Base-by-base conservation (phyloP, 2,113 vertebrate species). In the Lepisosteus osseus region DNA sequence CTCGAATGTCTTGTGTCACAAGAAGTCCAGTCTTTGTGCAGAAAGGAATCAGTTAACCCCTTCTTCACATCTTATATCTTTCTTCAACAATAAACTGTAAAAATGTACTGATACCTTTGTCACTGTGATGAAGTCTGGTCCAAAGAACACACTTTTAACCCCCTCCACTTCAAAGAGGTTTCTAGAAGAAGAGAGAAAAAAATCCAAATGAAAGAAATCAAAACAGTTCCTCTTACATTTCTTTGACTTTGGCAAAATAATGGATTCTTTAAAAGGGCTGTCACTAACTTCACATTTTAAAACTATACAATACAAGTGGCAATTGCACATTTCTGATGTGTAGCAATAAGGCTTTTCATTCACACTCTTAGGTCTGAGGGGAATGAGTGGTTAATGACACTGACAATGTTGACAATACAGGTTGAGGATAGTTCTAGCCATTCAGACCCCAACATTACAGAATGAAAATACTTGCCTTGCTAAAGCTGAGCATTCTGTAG, bases 101-200 rank as follows among this genome's bases (percentile, higher is more conserved):
- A 29, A 55, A 65, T 42, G 17, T 40, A 54, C 57, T 59, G 45
- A 9, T 86, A 92, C 92, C 90, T 92, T 94, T 6, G 90, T 93
- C 68, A 94, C 73, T 41, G 92, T 94, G 68, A 94, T 91, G 71
- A 94, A 94, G 80, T 94, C 92, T 1, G 92, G 91, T 9, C 92
- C 92, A 78, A 90, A 92, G 78, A 94, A 94, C 54, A 94, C 91
- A 87, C 90, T 90, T 80, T 91, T 91, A 11, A 94, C 89, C 55
- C 92, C 92, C 73, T 92, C 87, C n/a, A 94, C 88, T 79, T 90
- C 85, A 86, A 94, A 94, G 70, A 94, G 82, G 42, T 87, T 76
- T 76, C 92, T 94, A 79, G 47, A 79, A 67, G 71, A 79, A 73
- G 43, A 77, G 0, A 17, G 59, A 63, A 6, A 59, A 7, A 40